phyloP scores from a whole-genome alignment of 2,113 vertebrate species.

The Platichthys stellatus region DNA sequence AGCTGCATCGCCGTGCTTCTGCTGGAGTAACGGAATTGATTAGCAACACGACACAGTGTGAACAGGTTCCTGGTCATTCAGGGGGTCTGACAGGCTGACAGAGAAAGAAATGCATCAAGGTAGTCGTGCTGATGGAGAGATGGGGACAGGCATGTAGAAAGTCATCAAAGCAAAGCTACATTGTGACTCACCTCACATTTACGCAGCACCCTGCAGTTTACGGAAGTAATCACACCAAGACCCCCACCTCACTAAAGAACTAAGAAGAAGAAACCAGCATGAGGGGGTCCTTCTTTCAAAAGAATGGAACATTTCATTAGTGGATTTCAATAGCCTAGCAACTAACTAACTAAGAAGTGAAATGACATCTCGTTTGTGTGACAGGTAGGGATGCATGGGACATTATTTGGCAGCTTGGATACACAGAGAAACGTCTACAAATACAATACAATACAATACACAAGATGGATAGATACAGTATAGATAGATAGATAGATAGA shows the following conservation, averaged over 20 bases:
- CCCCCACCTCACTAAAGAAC: not conserved
- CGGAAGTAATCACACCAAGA: slow-evolving; percentile 4
- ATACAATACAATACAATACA: slow-evolving; percentile 26
- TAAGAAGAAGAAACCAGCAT: slow-evolving; percentile 18
- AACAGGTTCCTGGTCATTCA: no score
- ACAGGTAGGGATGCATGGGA: not conserved
- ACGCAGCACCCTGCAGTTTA: slow-evolving; percentile 12
- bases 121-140: not conserved
- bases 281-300: slow-evolving; percentile 23
- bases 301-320: slow-evolving; percentile 35
- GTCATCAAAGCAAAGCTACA: not conserved
- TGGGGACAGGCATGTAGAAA: not conserved
- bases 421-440: not conserved
- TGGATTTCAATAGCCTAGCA: slow-evolving; percentile 64
- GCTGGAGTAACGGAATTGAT: no score
- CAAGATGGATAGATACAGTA: no score
- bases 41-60: no score
- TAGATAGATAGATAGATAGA: not conserved
- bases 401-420: slow-evolving; percentile 16
- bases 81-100: no score
- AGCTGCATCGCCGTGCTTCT: not conserved
- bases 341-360: slow-evolving; percentile 36
- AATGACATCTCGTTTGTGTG: slow-evolving; percentile 38
- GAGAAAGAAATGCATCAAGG: no score
- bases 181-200: slow-evolving; percentile 15